A percentile compares a stretch with the other conserved stretches of the same genome.
These are phyloP conservation scores for Trematomus loennbergii DNA, from an alignment of 2,113 vertebrate species.

Conservation along the genomic window DNA sequence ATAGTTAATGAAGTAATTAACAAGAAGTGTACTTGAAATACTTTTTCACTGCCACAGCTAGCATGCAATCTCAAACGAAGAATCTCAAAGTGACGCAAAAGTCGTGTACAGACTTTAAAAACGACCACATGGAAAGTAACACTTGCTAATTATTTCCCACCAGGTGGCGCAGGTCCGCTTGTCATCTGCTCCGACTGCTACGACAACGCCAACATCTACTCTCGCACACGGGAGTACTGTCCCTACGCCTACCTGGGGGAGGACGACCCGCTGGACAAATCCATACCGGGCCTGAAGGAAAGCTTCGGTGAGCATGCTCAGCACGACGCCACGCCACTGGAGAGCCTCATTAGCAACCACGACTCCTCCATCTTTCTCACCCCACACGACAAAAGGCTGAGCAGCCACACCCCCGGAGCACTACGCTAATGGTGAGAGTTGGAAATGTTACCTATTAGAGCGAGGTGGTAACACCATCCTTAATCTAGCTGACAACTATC, in stretches of 20 bases:
- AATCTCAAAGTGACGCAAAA: background rate
- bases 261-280: slow-evolving; percentile 88
- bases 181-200: slow-evolving; percentile 98
- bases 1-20: background rate
- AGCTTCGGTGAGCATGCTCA: slow-evolving; percentile 66
- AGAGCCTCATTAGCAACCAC: slow-evolving; percentile 82
- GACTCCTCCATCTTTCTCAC: slow-evolving; percentile 83
- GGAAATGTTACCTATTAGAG: background rate
- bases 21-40: background rate
- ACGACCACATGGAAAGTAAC: background rate
- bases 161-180: slow-evolving; percentile 80
- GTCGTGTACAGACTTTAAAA: background rate
- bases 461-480: background rate
- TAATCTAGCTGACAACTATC: background rate
- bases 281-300: slow-evolving; percentile 77
- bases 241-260: slow-evolving; percentile 91
- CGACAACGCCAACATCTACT: slow-evolving; percentile 96
- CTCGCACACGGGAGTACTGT: slow-evolving; percentile 92
- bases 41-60: background rate
- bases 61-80: too few relatives aligned
- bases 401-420: slow-evolving; percentile 79
- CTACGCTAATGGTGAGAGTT: slow-evolving; percentile 81
- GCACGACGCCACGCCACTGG: slow-evolving; percentile 76
- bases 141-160: background rate
- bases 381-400: slow-evolving; percentile 82